Conservation (phyloP, 2,888 invertebrate species). For the Mylabris sibirica region DNA sequence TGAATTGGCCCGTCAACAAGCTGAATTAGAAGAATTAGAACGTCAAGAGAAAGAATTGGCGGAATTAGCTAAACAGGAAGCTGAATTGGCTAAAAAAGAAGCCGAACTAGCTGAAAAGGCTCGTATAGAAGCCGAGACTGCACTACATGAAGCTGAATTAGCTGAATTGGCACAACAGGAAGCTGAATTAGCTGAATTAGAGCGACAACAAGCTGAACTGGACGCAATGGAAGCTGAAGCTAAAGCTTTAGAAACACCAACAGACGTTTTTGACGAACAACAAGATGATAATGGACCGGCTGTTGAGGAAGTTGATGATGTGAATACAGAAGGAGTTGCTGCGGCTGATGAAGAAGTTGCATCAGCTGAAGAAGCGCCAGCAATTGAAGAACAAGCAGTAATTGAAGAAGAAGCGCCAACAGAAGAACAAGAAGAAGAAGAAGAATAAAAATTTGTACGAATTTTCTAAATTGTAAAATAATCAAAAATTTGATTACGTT, state of each 20-base stretch:
- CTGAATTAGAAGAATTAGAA: constrained; percentile 68
- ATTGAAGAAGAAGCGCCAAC: constrained; percentile 47
- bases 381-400: constrained; percentile 63
- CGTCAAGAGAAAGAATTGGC: constrained; percentile 67
- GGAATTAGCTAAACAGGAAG: constrained; percentile 63
- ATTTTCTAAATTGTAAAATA: neutral
- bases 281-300: constrained; percentile 59
- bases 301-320: constrained; percentile 56
- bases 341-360: constrained; percentile 61
- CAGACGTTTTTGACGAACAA: no score
- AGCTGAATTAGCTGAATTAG: constrained; percentile 49
- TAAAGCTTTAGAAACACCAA: no score
- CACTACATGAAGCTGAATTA: constrained; percentile 52
- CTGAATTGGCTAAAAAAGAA: constrained; percentile 70
- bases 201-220: constrained; percentile 25
- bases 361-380: neutral
- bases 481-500: constrained; percentile 19
- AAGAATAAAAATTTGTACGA: constrained; percentile 34
- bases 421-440: constrained; percentile 52
- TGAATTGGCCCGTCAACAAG: constrained; percentile 64
- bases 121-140: constrained; percentile 47
- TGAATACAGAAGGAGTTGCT: constrained; percentile 63
- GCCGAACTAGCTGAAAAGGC: constrained; percentile 61
- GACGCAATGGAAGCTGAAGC: constrained; percentile 26
- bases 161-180: constrained; percentile 47